These are phyloP conservation scores for Catocala nupta DNA, from an alignment of 2,888 invertebrate genomes.

Conservation along the genomic window DNA sequence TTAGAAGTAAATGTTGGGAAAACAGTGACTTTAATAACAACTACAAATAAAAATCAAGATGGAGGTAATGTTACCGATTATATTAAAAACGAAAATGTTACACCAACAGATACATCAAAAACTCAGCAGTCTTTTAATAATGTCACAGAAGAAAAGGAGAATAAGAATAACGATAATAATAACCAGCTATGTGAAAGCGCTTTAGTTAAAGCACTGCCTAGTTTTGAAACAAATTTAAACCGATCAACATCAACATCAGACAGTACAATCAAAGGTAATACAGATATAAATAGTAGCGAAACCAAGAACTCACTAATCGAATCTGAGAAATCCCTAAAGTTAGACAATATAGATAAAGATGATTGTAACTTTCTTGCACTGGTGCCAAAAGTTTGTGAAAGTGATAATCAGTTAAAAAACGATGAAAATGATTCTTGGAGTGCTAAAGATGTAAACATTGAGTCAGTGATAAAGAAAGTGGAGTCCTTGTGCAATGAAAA, in stretches of 20 bases:
- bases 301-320: slow-evolving; percentile 20
- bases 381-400: slow-evolving; percentile 28
- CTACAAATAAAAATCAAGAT: slow-evolving; percentile 53
- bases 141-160: slow-evolving; percentile 35
- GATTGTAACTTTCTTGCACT: slow-evolving; percentile 32
- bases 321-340: slow-evolving; percentile 16
- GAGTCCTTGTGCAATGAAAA: slow-evolving; percentile 89
- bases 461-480: slow-evolving; percentile 93
- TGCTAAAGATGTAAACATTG: slow-evolving; percentile 92
- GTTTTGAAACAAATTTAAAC: slow-evolving; percentile 24
- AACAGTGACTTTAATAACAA: slow-evolving; percentile 64
- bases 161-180: neutral
- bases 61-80: slow-evolving; percentile 45
- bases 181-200: slow-evolving; percentile 22
- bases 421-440: slow-evolving; percentile 93
- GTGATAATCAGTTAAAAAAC: slow-evolving; percentile 72
- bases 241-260: slow-evolving; percentile 21
- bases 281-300: slow-evolving; percentile 15
- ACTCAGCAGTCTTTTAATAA: slow-evolving; percentile 11
- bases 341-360: slow-evolving; percentile 19
- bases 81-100: slow-evolving; percentile 36
- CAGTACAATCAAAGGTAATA: slow-evolving; percentile 15
- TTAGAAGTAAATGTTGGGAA: slow-evolving; percentile 79
- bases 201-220: slow-evolving; percentile 15
- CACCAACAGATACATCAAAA: slow-evolving; percentile 14